phyloP scores from a whole-genome alignment of 2,888 invertebrate species.

The Drosophila neoperkinsi region DNA sequence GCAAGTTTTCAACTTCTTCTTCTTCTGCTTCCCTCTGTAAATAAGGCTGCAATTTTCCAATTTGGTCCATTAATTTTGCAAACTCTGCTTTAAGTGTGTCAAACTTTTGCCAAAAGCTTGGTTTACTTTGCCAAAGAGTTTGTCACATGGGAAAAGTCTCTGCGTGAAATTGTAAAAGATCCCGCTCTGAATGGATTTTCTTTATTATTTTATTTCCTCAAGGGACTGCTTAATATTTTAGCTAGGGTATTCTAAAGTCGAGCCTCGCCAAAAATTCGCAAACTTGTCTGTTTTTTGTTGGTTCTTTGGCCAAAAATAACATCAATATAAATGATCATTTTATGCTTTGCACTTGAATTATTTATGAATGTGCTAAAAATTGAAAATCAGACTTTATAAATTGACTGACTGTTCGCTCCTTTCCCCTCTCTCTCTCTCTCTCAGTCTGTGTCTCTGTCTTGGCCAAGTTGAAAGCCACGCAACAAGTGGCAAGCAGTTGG shows the following conservation, averaged over 20 bases:
- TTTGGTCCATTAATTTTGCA: slow-evolving; percentile 66
- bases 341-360: slow-evolving; percentile 47
- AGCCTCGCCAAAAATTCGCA: background rate
- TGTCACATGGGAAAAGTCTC: background rate
- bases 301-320: background rate
- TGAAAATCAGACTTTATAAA: slow-evolving; percentile 35
- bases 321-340: slow-evolving; percentile 37
- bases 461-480: slow-evolving; percentile 42
- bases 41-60: slow-evolving; percentile 75
- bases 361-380: slow-evolving; percentile 58
- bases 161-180: background rate
- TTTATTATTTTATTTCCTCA: background rate
- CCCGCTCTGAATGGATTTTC: background rate
- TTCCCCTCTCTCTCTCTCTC: background rate
- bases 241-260: slow-evolving; percentile 9
- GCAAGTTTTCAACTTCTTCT: slow-evolving; percentile 38
- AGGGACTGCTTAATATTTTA: background rate
- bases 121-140: background rate
- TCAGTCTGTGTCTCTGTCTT: background rate
- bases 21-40: slow-evolving; percentile 24
- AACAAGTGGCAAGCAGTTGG: slow-evolving; percentile 62
- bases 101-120: background rate
- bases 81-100: slow-evolving; percentile 45
- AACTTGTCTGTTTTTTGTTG: background rate
- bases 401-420: slow-evolving; percentile 15